Percentiles rank a stretch among this genome's conserved stretches.
Conservation (phyloP, 2,888 invertebrate species). For the Campaea margaritaria region DNA sequence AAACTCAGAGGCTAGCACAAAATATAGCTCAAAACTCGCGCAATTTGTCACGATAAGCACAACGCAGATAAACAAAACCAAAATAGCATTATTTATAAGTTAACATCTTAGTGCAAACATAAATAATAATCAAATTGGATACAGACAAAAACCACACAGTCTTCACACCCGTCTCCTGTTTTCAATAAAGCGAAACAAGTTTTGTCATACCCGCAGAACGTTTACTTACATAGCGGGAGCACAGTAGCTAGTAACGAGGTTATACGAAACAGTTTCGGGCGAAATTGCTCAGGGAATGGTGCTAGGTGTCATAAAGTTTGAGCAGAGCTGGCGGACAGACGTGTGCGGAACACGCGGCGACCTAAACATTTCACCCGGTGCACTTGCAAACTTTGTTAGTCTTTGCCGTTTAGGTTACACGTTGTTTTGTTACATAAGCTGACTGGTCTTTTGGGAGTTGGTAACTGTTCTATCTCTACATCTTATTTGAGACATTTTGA, state of each 20-base stretch:
- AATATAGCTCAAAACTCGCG: too few relatives aligned
- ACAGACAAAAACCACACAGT: slow-evolving; percentile 25
- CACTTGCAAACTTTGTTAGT: slow-evolving; percentile 58
- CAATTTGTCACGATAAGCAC: too few relatives aligned
- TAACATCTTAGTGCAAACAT: slow-evolving; percentile 19
- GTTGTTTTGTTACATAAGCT: slow-evolving; percentile 37
- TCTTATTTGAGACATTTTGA: too few relatives aligned
- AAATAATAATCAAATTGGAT: slow-evolving; percentile 31
- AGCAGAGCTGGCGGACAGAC: slow-evolving; percentile 68
- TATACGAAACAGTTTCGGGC: slow-evolving; percentile 75
- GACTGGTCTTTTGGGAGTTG: too few relatives aligned
- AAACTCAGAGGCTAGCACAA: too few relatives aligned
- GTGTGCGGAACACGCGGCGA: slow-evolving; percentile 70
- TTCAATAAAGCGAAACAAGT: slow-evolving; percentile 77
- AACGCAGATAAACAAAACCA: too few relatives aligned
- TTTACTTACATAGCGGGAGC: slow-evolving; percentile 68
- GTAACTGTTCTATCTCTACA: too few relatives aligned
- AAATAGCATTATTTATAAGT: background rate
- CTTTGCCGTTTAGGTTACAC: slow-evolving; percentile 51
- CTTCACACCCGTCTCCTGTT: slow-evolving; percentile 49
- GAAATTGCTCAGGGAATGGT: slow-evolving; percentile 76
- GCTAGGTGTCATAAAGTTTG: slow-evolving; percentile 80
- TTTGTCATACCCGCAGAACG: slow-evolving; percentile 71
- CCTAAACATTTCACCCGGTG: slow-evolving; percentile 62
- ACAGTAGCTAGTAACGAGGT: slow-evolving; percentile 77